Evolutionary conservation across 2,113 vertebrate species (phyloP).

Genomic region (Anser brachyrhynchus): DNA sequence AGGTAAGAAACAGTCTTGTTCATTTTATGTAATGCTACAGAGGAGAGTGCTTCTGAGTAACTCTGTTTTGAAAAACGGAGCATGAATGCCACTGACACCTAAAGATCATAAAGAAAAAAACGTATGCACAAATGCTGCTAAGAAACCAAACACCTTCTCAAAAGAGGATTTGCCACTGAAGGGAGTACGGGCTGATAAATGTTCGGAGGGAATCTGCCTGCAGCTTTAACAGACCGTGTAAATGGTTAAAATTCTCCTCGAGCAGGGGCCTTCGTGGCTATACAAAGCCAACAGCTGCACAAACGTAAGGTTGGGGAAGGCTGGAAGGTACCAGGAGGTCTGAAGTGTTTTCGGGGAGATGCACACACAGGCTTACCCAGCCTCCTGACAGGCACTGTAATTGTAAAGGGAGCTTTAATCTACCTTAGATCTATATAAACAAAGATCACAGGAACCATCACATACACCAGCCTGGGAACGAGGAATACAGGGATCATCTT

Average conservation of each 20-base stretch:
- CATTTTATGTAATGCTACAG: not conserved
- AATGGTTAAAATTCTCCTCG: not conserved
- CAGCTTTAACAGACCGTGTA: not conserved
- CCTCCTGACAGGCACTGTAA: not conserved
- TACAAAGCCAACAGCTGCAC: not conserved
- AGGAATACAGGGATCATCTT: not conserved
- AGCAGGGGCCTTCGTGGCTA: not conserved
- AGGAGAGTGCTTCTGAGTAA: not conserved
- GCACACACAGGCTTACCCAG: not conserved
- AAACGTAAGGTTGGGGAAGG: not conserved
- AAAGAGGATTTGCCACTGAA: not conserved
- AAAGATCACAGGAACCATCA: conserved; percentile 13
- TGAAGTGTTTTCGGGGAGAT: not conserved
- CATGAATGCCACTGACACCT: conserved; percentile 7
- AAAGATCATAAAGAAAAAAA: conserved; percentile 27
- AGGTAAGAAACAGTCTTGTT: not conserved
- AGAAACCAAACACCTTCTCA: conserved; percentile 32
- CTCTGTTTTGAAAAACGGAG: not conserved
- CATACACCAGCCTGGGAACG: not conserved
- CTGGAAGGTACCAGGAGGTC: not conserved
- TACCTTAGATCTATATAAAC: not conserved
- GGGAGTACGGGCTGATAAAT: not conserved
- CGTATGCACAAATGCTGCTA: not conserved
- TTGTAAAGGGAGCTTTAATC: conserved; percentile 4
- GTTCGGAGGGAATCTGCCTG: not conserved